phyloP scores from a whole-genome alignment of 2,113 vertebrate species.

The Verasper variegatus region DNA sequence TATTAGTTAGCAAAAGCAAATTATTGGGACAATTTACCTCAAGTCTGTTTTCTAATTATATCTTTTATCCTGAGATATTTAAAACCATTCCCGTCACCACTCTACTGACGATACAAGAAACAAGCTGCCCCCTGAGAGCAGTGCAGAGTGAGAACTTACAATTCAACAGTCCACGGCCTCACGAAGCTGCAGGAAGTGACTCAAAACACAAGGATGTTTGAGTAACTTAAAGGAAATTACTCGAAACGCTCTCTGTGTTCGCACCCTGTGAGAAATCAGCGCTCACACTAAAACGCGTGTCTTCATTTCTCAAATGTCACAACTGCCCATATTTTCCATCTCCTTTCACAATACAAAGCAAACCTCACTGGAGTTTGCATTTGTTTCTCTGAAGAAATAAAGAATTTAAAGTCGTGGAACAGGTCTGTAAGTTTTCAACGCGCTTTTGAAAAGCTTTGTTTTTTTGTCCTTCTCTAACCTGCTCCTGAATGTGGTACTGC shows the following conservation, averaged over 20 bases:
- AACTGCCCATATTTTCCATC: not conserved
- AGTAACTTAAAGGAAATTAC: not conserved
- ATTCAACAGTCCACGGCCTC: not conserved
- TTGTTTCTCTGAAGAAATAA: not conserved
- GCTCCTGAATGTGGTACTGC: not conserved
- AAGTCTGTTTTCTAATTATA: too few species aligned
- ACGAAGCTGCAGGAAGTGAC: not conserved
- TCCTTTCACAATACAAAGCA: not conserved
- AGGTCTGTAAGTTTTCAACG: slow-evolving; percentile 1
- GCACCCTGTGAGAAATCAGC: not conserved
- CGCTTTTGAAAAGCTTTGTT: not conserved
- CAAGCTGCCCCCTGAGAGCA: not conserved
- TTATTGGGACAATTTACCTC: too few species aligned
- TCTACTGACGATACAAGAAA: too few species aligned
- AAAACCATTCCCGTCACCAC: too few species aligned
- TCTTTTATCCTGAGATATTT: too few species aligned
- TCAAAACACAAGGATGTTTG: not conserved
- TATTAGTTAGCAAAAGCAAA: too few species aligned
- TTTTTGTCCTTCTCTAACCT: not conserved
- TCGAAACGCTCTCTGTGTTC: not conserved
- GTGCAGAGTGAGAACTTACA: not conserved
- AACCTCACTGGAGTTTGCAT: not conserved
- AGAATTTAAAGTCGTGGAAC: slow-evolving; percentile 16
- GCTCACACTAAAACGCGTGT: slow-evolving; percentile 17
- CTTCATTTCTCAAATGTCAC: slow-evolving; percentile 10